phyloP scores from a whole-genome alignment of 1,140 invertebrate species.

The Lordiphosa clarofinis region DNA sequence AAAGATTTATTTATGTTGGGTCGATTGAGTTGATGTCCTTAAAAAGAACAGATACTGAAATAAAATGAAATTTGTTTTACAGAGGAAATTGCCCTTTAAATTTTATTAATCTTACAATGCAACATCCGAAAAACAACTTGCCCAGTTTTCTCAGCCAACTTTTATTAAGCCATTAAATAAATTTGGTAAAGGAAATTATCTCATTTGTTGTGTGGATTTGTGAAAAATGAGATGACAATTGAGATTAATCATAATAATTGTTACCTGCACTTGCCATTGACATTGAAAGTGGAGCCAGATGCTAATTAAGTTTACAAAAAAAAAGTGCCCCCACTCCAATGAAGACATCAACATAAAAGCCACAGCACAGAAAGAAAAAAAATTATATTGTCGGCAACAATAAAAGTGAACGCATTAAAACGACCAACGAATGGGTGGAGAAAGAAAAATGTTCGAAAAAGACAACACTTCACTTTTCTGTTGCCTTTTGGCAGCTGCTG shows the following conservation, averaged over 20 bases:
- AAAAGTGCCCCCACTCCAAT: constrained; percentile 22
- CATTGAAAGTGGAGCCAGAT: constrained; percentile 66
- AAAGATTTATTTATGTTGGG: no score
- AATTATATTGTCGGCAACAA: constrained; percentile 34
- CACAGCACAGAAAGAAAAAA: constrained; percentile 28
- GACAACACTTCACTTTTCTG: constrained; percentile 32
- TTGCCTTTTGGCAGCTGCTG: constrained; percentile 6
- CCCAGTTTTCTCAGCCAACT: no score
- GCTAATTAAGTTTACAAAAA: constrained; percentile 64
- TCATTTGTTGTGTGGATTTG: constrained; percentile 45
- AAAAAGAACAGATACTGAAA: no score
- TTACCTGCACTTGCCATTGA: constrained; percentile 56
- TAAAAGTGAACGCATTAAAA: constrained; percentile 53
- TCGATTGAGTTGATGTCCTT: no score
- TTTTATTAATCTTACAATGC: no score
- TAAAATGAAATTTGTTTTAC: no score
- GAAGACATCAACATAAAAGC: constrained; percentile 44
- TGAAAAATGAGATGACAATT: neutral
- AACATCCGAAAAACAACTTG: no score
- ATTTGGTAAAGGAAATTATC: constrained; percentile 47
- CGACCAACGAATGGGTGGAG: constrained; percentile 19
- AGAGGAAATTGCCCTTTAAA: no score
- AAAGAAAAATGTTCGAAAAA: constrained; percentile 10
- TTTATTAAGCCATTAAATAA: neutral
- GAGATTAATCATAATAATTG: constrained; percentile 29